Evolutionary conservation across 2,113 vertebrate genomes (phyloP), one percentile per base, ranked within the genome.

Genomic region (Ifrita kowaldi): DNA sequence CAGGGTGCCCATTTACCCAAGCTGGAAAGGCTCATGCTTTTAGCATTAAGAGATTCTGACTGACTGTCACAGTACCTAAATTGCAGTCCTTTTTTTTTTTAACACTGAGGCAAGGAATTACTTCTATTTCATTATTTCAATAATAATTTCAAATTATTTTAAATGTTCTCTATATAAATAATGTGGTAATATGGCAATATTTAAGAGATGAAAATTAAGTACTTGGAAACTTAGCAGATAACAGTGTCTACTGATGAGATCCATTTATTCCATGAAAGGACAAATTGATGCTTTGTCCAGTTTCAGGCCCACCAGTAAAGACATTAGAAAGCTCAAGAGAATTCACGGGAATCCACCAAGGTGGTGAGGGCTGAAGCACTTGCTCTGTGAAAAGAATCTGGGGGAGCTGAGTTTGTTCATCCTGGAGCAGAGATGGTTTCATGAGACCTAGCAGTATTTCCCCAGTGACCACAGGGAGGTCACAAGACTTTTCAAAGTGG

Each of bases 211-310:
- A 52, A 92, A 80, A 86, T 77, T 37, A 62, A 65, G 41, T 16
- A 42, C 27, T 55, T 10, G 4, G 8, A 33, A 19, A 68, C 27
- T 50, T 79, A 68, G 16, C 35, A 83, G 44, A 47, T 49, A 71
- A 55, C 9, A 28, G 14, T 56, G 27, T 14, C 9, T 84, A 11
- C 28, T 65, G 17, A 67, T 23, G 10, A 90, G 18, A 77, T 37
- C 7, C 3, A 9, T 82, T 78, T 74, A 28, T 57, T 57, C 20
- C 3, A 21, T 11, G 3, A 82, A 47, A 63, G 11, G 15, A 20
- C 1, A 3, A 62, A 46, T 20, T 62, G 12, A 50, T 71, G 4
- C 4, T n/a, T 20, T 3, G 1, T 35, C 21, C 23, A 56, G 7
- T 68, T 87, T 69, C 14, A 33, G 49, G 17, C 5, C 8, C 12